phyloP scores from a whole-genome alignment of 2,888 invertebrate genomes.

The Pegoplata infirma region DNA sequence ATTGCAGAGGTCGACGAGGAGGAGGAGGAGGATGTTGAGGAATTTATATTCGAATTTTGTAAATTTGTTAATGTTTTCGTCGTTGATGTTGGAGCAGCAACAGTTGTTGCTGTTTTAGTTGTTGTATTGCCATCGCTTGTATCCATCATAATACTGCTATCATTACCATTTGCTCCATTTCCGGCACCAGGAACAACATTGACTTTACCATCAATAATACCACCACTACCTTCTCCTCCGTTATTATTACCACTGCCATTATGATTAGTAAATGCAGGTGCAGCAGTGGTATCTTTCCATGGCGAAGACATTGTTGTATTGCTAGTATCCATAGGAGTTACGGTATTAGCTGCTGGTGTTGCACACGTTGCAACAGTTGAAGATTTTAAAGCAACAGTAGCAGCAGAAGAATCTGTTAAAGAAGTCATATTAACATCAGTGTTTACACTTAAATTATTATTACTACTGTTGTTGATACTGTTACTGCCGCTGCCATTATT shows the following conservation, averaged over 20 bases:
- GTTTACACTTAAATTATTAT: conserved; percentile 64
- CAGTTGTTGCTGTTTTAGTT: conserved; percentile 29
- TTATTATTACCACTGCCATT: conserved; percentile 60
- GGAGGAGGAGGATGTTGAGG: no score
- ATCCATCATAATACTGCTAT: conserved; percentile 55
- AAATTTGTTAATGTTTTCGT: conserved; percentile 36
- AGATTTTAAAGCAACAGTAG: conserved; percentile 35
- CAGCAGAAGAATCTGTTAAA: conserved; percentile 45
- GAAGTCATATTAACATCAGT: conserved; percentile 64
- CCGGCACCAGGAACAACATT: neutral
- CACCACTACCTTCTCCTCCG: conserved; percentile 49
- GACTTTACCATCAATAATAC: conserved; percentile 37
- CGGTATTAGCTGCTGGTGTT: conserved; percentile 11
- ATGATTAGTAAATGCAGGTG: conserved; percentile 52
- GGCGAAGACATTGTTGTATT: conserved; percentile 49
- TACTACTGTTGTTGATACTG: conserved; percentile 62
- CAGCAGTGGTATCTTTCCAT: conserved; percentile 51
- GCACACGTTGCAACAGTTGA: conserved; percentile 36
- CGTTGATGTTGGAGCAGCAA: conserved; percentile 42
- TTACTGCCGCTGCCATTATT: conserved; percentile 43
- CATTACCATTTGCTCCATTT: conserved; percentile 37
- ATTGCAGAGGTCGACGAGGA: no score
- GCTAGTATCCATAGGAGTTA: conserved; percentile 31
- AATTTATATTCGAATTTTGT: conserved; percentile 55
- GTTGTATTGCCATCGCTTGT: conserved; percentile 60